A percentile compares a stretch with the other conserved stretches of the same genome.
Conservation (phyloP, 1,140 invertebrate genomes). For the Drosophila pseudoananassae region DNA sequence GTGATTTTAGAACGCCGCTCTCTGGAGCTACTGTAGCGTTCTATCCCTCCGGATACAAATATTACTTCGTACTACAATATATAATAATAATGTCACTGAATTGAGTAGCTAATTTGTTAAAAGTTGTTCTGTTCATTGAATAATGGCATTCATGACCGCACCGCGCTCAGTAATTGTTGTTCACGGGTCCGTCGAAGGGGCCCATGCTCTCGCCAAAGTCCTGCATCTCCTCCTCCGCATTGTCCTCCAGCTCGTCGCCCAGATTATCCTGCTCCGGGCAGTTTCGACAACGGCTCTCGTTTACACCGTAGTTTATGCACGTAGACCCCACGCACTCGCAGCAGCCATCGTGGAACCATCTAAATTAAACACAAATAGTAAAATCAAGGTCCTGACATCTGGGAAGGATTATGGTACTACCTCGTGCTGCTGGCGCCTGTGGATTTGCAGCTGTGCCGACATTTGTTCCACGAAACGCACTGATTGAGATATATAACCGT, state of each 20-base stretch:
- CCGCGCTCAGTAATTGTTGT: constrained; percentile 74
- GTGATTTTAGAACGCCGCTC: not conserved
- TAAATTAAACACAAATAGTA: constrained; percentile 11
- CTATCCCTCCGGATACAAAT: constrained; percentile 57
- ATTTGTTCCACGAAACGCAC: constrained; percentile 95
- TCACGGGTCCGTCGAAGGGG: constrained; percentile 77
- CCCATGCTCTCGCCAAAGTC: constrained; percentile 79
- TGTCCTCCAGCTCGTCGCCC: constrained; percentile 66
- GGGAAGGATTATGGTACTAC: constrained; percentile 31
- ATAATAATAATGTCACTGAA: constrained; percentile 80
- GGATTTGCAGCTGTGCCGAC: constrained; percentile 70
- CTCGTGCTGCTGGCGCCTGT: constrained; percentile 81
- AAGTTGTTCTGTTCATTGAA: constrained; percentile 51
- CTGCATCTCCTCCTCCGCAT: constrained; percentile 77
- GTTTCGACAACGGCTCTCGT: constrained; percentile 87
- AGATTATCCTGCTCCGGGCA: constrained; percentile 75
- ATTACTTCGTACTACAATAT: constrained; percentile 72
- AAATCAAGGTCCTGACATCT: not conserved
- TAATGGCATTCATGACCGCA: constrained; percentile 57
- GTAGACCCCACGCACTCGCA: constrained; percentile 96
- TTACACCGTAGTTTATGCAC: constrained; percentile 96
- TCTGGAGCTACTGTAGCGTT: not conserved
- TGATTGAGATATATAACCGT: constrained; percentile 96
- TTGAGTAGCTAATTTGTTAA: constrained; percentile 78
- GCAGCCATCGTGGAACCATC: constrained; percentile 98